Evolutionary conservation across 2,797 vertebrate genomes (phyloP), one percentile per base, ranked within the genome.

Genomic region (Cercopithecus hamlyni): DNA sequence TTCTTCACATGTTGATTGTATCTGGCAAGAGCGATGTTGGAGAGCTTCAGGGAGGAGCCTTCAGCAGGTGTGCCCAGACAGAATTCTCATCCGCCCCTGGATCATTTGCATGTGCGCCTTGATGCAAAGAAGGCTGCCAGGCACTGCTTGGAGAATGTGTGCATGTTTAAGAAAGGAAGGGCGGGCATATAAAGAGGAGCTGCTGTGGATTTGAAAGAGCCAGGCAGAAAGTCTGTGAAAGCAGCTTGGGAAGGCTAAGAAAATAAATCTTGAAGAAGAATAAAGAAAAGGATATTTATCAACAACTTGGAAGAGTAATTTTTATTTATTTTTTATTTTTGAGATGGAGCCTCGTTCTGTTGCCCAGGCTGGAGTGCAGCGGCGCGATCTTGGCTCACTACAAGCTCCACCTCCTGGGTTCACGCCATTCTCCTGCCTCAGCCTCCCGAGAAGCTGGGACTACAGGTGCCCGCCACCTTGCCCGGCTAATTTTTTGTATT

Each of bases 151-250:
- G 41, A 26, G 55, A 12, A 86, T 8, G 3, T 13, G 4, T 1
- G 48, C 36, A 30, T 27, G 45, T 22, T 52, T 4, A 27, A 36
- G 58, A 30, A 41, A 41, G 58, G 83, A 45, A 58, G 17, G 1
- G 0, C 5, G 27, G 26, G 41, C 8, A 0, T 2, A 0, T 2
- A 20, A 36, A 50, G 52, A 15, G 26, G 55, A 22, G 9, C 76
- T 39, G 12, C 36, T 36, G 50, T 36, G 85, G 33, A 12, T 45
- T 80, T 27, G 39, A 72, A n/a, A 22, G 41, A 33, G 36, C 1
- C 48, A 70, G 79, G 52, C 55, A 50, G 82, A 36, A 82, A 83
- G 67, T 58, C 36, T 75, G 26, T 27, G 22, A 24, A 73, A 70
- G 52, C 24, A 33, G 4, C 50, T 36, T 41, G 43, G 50, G 39